Percentiles rank a stretch among this genome's conserved stretches.
Conservation (phyloP, 2,888 invertebrate species). For the Diogma glabrata region DNA sequence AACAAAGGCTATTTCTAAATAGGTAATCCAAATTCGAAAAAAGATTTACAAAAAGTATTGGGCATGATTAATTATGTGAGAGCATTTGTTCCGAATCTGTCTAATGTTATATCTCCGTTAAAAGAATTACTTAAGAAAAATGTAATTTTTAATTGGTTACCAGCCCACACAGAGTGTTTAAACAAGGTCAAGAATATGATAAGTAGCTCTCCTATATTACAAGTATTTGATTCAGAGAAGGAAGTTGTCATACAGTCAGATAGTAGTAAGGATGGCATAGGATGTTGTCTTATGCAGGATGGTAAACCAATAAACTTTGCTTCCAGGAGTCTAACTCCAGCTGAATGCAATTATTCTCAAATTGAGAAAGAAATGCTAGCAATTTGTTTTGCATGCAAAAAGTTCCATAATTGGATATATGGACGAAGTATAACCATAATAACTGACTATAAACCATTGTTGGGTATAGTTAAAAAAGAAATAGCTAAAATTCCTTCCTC, state of each 20-base stretch:
- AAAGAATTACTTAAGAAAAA: background rate
- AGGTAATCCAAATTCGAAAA: constrained; percentile 10
- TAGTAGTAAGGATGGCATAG: constrained; percentile 14
- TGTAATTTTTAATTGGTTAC: constrained; percentile 4
- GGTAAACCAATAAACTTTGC: constrained; percentile 17
- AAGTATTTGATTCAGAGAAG: too few relatives aligned
- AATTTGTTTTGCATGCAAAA: constrained; percentile 16
- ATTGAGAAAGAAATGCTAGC: constrained; percentile 19
- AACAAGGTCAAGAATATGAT: constrained; percentile 15
- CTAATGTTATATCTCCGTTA: constrained; percentile 8
- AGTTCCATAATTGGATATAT: constrained; percentile 20
- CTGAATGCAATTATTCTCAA: constrained; percentile 18
- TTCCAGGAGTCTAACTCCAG: constrained; percentile 21
- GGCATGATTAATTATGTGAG: constrained; percentile 16
- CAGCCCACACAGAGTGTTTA: constrained; percentile 13
- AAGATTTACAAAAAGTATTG: constrained; percentile 14
- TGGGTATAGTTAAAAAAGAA: constrained; percentile 17
- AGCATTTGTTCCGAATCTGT: constrained; percentile 14
- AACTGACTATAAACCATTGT: constrained; percentile 20
- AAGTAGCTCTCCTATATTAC: too few relatives aligned
- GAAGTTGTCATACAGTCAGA: constrained; percentile 13
- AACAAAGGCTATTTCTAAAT: constrained; percentile 12
- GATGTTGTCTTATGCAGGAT: constrained; percentile 12
- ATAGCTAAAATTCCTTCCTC: constrained; percentile 10
- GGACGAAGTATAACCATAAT: constrained; percentile 18